A percentile compares a stretch with the other conserved stretches of the same genome.
Conservation (phyloP, 2,113 vertebrate species). For the Chinchilla lanigera region DNA sequence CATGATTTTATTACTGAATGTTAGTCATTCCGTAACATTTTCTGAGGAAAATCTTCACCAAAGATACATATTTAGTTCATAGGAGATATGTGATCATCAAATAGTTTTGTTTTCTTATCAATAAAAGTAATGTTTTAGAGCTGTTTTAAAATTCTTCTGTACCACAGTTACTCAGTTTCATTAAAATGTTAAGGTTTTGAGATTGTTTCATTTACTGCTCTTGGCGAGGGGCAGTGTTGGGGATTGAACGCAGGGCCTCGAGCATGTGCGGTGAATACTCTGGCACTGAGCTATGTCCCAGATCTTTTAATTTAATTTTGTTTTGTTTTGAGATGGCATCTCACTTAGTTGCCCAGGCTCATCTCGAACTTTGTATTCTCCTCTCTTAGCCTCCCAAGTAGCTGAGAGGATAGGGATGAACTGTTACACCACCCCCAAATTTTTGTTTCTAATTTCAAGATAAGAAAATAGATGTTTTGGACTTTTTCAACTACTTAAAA, state of each 20-base stretch:
- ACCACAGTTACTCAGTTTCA: not conserved
- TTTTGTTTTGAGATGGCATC: not conserved
- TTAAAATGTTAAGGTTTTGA: constrained; percentile 7
- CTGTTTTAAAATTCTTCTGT: not conserved
- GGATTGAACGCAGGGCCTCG: not conserved
- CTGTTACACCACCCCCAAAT: not conserved
- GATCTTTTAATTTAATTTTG: not conserved
- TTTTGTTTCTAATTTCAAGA: constrained; percentile 44
- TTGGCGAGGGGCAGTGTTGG: not conserved
- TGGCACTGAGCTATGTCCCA: not conserved
- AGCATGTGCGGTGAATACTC: not conserved
- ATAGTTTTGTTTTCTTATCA: constrained; percentile 38
- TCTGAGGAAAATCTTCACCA: not conserved
- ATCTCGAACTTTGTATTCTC: not conserved
- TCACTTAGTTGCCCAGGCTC: not conserved
- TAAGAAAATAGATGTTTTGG: constrained; percentile 7
- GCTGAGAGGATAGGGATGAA: not conserved
- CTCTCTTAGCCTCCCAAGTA: not conserved
- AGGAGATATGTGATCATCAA: not conserved
- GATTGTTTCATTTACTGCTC: not conserved
- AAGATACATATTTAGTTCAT: not conserved
- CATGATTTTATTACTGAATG: not conserved
- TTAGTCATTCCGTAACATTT: not conserved
- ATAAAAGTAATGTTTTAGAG: not conserved
- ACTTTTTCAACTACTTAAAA: not conserved